Evolutionary conservation across 2,797 vertebrate genomes (phyloP).

Genomic region (Premnoplex brunnescens): DNA sequence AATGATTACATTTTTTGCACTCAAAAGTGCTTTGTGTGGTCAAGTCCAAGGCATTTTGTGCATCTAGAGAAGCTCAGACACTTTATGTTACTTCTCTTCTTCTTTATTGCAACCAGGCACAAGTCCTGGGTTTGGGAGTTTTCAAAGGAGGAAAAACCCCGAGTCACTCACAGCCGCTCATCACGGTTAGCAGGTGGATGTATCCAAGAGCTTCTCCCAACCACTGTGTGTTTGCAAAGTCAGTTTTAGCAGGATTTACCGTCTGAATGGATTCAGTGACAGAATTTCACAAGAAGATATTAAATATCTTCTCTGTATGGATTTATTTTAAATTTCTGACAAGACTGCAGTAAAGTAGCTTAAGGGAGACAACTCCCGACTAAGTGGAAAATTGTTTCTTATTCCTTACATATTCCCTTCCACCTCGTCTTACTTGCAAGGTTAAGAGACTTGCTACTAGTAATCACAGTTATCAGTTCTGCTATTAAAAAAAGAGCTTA

Average conservation of each 20-base stretch:
- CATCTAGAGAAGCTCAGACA: background rate
- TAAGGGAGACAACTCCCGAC: background rate
- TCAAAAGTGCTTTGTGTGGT: background rate
- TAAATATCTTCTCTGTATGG: background rate
- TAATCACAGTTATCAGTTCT: background rate
- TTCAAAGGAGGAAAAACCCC: background rate
- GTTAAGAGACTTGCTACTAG: background rate
- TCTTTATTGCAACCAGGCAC: background rate
- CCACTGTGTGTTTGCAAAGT: background rate
- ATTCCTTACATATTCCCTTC: background rate
- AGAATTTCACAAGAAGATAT: background rate
- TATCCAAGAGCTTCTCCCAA: background rate
- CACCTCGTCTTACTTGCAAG: background rate
- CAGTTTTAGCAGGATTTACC: background rate
- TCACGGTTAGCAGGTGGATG: background rate
- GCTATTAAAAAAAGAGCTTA: background rate
- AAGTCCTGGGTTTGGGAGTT: background rate
- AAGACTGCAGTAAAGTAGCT: background rate
- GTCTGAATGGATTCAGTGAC: background rate
- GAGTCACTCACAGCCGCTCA: background rate
- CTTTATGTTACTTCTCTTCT: background rate
- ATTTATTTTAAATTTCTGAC: constrained; percentile 22
- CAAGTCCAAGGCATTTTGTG: background rate
- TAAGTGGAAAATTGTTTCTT: constrained; percentile 17
- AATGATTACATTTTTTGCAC: background rate